Conservation (phyloP, 2,888 invertebrate genomes). For the Phaonia tiefii region DNA sequence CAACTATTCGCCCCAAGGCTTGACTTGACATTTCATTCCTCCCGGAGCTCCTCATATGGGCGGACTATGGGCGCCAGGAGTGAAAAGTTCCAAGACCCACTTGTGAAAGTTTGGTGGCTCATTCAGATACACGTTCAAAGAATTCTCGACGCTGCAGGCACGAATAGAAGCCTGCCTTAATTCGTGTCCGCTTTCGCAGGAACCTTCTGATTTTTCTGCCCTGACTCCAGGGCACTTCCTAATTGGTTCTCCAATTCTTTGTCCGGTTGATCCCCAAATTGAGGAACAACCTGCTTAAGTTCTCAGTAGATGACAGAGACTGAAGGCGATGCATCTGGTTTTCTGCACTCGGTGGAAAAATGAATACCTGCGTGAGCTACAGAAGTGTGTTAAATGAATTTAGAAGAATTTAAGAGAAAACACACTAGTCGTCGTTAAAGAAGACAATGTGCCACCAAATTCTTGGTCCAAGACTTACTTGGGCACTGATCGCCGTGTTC, state of each 20-base stretch:
- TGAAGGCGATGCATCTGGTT: conserved; percentile 9
- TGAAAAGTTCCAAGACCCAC: neutral
- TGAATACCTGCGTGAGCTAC: conserved; percentile 31
- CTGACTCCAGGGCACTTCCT: conserved; percentile 24
- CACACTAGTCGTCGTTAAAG: too few species aligned
- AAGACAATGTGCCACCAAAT: conserved; percentile 1
- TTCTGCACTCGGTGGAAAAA: conserved; percentile 32
- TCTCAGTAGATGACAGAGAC: conserved; percentile 21
- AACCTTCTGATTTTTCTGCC: too few species aligned
- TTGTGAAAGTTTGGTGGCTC: neutral
- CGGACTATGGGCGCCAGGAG: neutral
- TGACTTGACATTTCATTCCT: too few species aligned
- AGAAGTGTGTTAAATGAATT: conserved; percentile 27
- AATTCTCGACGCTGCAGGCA: too few species aligned
- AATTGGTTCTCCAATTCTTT: conserved; percentile 26
- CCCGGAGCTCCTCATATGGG: too few species aligned
- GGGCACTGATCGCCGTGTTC: neutral
- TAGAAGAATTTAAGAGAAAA: neutral
- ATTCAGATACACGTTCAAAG: neutral
- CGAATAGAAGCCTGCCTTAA: too few species aligned
- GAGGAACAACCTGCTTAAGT: neutral
- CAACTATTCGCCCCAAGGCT: neutral
- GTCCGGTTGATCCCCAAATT: neutral
- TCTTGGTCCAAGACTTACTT: conserved; percentile 4
- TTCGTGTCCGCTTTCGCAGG: too few species aligned